Evolutionary conservation across 2,888 invertebrate genomes (phyloP), one percentile per base, ranked within the genome.

Genomic region (Melinaea menophilus): DNA sequence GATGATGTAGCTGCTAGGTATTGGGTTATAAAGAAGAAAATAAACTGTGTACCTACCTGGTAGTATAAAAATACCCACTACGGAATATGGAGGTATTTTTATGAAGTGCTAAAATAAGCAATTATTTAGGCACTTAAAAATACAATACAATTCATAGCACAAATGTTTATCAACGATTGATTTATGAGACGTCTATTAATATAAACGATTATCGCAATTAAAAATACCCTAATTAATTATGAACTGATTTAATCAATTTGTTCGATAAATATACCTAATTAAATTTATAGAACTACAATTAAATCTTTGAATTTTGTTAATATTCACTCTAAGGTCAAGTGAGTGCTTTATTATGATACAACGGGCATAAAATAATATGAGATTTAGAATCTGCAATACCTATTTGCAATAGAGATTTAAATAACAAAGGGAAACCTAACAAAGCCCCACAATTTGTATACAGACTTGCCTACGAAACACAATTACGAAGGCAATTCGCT

Each of bases 381-480:
- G 41, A 61, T 31, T 55, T 54, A 56, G 45, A 61, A 61, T 59
- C 41, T 61, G 62, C 64, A 62, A 73, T 73, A 73, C 66, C 70
- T 71, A 77, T 77, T 76, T 76, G 76, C 72, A 76, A 79, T 79
- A 78, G 73, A 79, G 73, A 78, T 51, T 51, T 77, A 81, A 81
- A 84, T 82, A 81, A 82, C 80, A 84, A 82, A 82, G 80, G 78
- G 78, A 77, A 75, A 71, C 78, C 74, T 74, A 79, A 82, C 84
- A 84, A 84, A 85, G 81, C 73, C 71, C 74, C 62, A 76, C 78
- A 76, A 76, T 75, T 78, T 73, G 70, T 76, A 82, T 83, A 87
- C 88, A 87, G 85, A 81, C 84, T 86, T 88, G 88, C 82, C 85
- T 86, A 85, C 88, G 77, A 87, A 90, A 91, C 84, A 79, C 84